Conservation (phyloP, 2,888 invertebrate species). For the Gastrophysa polygoni region DNA sequence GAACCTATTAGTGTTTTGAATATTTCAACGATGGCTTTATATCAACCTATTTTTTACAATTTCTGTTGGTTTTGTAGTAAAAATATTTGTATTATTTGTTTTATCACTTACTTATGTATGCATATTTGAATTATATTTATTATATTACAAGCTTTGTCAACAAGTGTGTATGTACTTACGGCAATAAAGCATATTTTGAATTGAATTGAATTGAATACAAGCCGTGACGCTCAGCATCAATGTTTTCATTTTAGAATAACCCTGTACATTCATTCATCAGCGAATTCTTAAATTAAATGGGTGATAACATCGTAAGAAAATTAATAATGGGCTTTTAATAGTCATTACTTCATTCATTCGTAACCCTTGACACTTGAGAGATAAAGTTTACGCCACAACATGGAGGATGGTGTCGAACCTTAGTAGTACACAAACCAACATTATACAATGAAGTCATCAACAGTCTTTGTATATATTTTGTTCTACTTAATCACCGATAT, state of each 20-base stretch:
- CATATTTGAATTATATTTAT: too few relatives aligned
- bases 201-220: too few relatives aligned
- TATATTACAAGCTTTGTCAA: too few relatives aligned
- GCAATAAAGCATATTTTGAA: too few relatives aligned
- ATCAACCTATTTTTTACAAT: too few relatives aligned
- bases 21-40: too few relatives aligned
- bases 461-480: background rate
- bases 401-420: background rate
- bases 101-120: too few relatives aligned
- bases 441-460: constrained; percentile 1
- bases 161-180: too few relatives aligned
- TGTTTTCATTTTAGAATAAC: background rate
- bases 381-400: constrained; percentile 14
- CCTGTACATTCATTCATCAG: background rate
- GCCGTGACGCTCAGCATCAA: too few relatives aligned
- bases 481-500: background rate
- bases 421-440: background rate
- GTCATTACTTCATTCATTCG: constrained; percentile 22
- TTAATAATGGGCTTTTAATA: constrained; percentile 14
- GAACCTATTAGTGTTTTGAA: too few relatives aligned
- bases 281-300: background rate
- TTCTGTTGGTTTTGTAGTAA: too few relatives aligned
- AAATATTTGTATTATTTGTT: too few relatives aligned
- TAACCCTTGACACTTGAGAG: constrained; percentile 19
- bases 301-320: background rate